These are phyloP conservation scores for Barbus barbus DNA, from an alignment of 2,113 vertebrate genomes.

Conservation along the genomic window DNA sequence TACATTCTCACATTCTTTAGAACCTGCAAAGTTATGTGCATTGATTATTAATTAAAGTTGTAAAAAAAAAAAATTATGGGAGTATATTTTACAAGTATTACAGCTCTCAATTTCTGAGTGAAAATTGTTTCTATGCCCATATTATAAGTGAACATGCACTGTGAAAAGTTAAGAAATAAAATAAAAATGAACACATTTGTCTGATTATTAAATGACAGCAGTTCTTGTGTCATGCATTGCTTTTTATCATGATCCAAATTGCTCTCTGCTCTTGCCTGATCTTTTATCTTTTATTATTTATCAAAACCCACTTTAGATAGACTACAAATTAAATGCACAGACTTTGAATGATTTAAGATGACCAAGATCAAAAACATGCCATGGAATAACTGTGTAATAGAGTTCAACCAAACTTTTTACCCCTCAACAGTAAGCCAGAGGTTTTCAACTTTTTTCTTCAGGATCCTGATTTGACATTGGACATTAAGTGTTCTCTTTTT, in stretches of 20 bases:
- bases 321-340: background rate
- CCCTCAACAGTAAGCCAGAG: no score
- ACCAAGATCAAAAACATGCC: background rate
- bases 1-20: background rate
- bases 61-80: background rate
- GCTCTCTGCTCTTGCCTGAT: background rate
- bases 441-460: no score
- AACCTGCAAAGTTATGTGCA: background rate
- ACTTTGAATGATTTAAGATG: constrained; percentile 13
- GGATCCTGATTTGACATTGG: background rate
- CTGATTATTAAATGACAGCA: background rate
- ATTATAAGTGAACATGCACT: background rate
- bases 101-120: no score
- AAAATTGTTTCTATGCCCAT: no score
- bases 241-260: background rate
- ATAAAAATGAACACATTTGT: background rate
- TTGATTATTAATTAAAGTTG: background rate
- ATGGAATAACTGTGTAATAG: background rate
- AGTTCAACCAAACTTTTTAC: background rate
- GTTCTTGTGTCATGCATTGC: background rate
- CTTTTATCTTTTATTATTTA: constrained; percentile 17
- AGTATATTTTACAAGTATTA: no score
- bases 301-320: constrained; percentile 13
- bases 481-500: background rate
- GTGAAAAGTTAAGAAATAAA: background rate